Evolutionary conservation across 92 coral and sea anemone genomes (phyloP).

Genomic region (Parazoanthus atlanticus): DNA sequence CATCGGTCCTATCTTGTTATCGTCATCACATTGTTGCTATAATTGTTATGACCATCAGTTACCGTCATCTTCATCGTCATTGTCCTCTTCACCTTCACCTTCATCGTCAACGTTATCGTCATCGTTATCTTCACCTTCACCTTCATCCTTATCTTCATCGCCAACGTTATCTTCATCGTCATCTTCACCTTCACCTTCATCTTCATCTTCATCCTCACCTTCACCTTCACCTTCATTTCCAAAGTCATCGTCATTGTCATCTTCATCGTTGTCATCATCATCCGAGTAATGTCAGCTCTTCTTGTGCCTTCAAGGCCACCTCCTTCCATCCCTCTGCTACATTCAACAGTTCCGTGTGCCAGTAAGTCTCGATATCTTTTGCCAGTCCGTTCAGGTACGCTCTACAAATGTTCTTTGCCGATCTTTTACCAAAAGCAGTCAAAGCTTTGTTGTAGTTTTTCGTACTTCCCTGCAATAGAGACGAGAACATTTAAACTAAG

Average conservation of each 20-base stretch:
- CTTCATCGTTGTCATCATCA: no score
- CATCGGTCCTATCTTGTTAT: no score
- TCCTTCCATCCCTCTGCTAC: constrained; percentile 26
- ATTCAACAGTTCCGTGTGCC: background rate
- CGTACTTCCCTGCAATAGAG: background rate
- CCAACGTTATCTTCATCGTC: background rate
- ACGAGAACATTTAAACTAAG: background rate
- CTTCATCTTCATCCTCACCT: no score
- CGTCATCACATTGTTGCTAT: no score
- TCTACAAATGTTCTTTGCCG: background rate
- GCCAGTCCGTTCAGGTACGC: background rate
- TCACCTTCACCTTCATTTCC: no score
- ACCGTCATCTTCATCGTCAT: background rate
- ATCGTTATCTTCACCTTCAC: background rate
- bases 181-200: no score
- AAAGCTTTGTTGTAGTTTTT: background rate
- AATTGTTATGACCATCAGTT: background rate
- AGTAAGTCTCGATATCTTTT: constrained; percentile 4
- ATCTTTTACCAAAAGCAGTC: background rate
- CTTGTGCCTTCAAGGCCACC: background rate
- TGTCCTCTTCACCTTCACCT: no score
- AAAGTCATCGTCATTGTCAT: no score
- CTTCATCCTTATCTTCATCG: background rate
- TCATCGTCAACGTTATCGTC: background rate
- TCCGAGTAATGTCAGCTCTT: background rate